Conservation (phyloP, 2,888 invertebrate genomes). For the Leptopilina myrica region DNA sequence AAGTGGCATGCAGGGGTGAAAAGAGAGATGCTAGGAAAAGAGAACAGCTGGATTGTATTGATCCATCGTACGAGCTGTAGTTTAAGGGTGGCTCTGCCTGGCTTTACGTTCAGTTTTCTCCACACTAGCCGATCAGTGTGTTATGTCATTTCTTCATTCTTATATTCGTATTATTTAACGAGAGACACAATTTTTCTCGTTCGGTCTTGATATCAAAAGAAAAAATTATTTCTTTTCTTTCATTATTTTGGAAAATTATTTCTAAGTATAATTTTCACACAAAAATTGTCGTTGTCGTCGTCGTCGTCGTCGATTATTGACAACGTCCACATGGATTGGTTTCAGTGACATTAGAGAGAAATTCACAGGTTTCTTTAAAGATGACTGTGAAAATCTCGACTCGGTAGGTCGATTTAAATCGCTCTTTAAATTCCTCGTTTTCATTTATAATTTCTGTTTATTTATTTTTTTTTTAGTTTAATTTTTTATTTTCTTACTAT, state of each 20-base stretch:
- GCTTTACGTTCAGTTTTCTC: slow-evolving; percentile 58
- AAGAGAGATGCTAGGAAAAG: slow-evolving; percentile 69
- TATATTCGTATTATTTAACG: slow-evolving; percentile 26
- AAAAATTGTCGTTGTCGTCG: too few species aligned
- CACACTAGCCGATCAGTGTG: slow-evolving; percentile 60
- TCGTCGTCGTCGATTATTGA: neutral
- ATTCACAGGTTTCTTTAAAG: slow-evolving; percentile 45
- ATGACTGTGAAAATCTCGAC: slow-evolving; percentile 73
- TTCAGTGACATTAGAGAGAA: slow-evolving; percentile 39
- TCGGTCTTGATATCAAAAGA: neutral
- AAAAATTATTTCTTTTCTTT: neutral
- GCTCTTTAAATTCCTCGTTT: neutral
- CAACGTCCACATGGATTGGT: slow-evolving; percentile 44
- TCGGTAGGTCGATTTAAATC: slow-evolving; percentile 63
- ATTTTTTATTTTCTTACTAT: too few species aligned
- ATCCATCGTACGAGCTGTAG: slow-evolving; percentile 62
- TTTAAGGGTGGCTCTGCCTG: slow-evolving; percentile 65
- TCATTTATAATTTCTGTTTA: neutral
- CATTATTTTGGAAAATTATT: neutral
- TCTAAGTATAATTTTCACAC: too few species aligned
- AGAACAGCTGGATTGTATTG: slow-evolving; percentile 75
- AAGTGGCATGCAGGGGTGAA: slow-evolving; percentile 49
- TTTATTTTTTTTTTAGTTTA: neutral
- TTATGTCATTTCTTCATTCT: slow-evolving; percentile 69
- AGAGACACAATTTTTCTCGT: neutral